Evolutionary conservation across 1,140 invertebrate species (phyloP).

Genomic region (Glomeris maerens): DNA sequence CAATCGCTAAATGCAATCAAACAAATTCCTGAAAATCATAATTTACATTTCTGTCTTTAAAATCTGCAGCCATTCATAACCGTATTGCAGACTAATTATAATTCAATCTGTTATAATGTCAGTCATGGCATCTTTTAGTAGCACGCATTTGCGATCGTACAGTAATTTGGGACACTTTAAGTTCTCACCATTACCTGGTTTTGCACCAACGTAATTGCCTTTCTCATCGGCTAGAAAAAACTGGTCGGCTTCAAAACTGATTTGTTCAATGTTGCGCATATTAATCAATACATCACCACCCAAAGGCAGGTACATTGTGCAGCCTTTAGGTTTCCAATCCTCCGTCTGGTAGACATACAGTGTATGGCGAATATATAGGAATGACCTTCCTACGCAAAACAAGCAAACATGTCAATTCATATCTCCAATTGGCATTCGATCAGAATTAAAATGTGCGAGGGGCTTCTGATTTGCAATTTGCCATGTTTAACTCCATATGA

Average conservation of each 20-base stretch:
- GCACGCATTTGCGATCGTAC: too few relatives aligned
- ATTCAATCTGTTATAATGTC: too few relatives aligned
- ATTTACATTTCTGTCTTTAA: too few relatives aligned
- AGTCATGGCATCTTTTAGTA: too few relatives aligned
- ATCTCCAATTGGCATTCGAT: neutral
- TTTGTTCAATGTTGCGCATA: conserved; percentile 27
- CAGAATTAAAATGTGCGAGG: neutral
- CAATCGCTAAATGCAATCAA: too few relatives aligned
- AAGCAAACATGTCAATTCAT: neutral
- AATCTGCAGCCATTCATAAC: too few relatives aligned
- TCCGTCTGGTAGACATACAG: conserved; percentile 25
- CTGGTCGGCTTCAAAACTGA: conserved; percentile 25
- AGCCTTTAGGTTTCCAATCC: conserved; percentile 27
- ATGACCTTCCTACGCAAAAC: conserved; percentile 15
- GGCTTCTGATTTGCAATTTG: neutral
- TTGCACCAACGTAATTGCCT: conserved; percentile 27
- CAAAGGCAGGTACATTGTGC: conserved; percentile 26
- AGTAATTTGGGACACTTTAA: too few relatives aligned
- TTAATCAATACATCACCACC: conserved; percentile 27
- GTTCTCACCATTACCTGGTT: conserved; percentile 21
- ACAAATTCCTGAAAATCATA: too few relatives aligned
- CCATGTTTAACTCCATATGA: neutral
- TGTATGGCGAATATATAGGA: conserved; percentile 22
- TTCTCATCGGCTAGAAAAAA: conserved; percentile 27
- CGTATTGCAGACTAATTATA: too few relatives aligned